A percentile compares a stretch with the other conserved stretches of the same genome.
Conservation (phyloP, 1,140 invertebrate species). For the Tetragnatha versicolor region DNA sequence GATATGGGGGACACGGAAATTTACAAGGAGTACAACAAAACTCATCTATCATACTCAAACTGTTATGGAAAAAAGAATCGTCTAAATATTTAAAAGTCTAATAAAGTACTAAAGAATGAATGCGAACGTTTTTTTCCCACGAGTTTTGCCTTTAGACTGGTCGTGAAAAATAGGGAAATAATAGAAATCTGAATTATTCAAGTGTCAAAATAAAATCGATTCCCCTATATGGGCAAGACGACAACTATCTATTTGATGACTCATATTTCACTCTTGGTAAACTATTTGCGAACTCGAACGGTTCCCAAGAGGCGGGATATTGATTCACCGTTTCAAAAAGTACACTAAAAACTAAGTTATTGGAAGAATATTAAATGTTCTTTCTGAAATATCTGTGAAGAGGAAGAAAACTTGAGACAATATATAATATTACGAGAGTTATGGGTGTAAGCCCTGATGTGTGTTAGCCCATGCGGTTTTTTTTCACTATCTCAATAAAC, state of each 20-base stretch:
- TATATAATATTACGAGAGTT: too few relatives aligned
- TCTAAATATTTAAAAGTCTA: conserved; percentile 30
- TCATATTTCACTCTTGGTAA: conserved; percentile 34
- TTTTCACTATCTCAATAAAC: too few relatives aligned
- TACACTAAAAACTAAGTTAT: too few relatives aligned
- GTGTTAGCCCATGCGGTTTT: too few relatives aligned
- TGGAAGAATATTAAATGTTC: too few relatives aligned
- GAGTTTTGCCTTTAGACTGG: too few relatives aligned
- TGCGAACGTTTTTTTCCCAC: too few relatives aligned
- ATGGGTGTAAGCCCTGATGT: too few relatives aligned
- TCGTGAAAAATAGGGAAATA: conserved; percentile 14
- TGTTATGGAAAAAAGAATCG: conserved; percentile 9
- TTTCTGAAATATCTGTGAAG: too few relatives aligned
- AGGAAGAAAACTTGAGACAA: too few relatives aligned
- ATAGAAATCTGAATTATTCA: conserved; percentile 32
- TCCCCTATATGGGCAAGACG: background rate
- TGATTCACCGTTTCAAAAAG: conserved; percentile 14
- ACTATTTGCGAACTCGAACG: background rate
- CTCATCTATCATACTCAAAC: conserved; percentile 29
- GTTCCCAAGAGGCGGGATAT: conserved; percentile 10
- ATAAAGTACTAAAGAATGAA: conserved; percentile 7
- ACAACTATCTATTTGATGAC: conserved; percentile 10
- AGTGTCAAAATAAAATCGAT: conserved; percentile 31
- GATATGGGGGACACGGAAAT: background rate
- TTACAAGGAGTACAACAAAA: conserved; percentile 7